phyloP scores from a whole-genome alignment of 2,888 invertebrate genomes.

The Synergus japonicus region DNA sequence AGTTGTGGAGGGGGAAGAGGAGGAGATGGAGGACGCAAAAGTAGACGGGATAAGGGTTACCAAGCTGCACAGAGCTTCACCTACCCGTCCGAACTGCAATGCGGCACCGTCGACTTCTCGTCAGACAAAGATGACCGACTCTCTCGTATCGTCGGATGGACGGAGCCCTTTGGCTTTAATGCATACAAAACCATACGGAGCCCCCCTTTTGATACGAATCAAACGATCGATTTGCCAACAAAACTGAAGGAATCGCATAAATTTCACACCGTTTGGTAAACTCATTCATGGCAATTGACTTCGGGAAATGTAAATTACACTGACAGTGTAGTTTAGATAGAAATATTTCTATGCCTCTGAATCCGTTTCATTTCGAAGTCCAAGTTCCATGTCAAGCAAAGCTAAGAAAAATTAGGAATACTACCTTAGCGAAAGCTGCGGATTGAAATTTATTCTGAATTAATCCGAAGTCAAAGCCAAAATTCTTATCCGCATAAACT shows the following conservation, averaged over 20 bases:
- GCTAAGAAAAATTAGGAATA: too few relatives aligned
- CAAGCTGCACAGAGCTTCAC: constrained; percentile 56
- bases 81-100: constrained; percentile 64
- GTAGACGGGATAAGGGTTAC: constrained; percentile 57
- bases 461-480: too few relatives aligned
- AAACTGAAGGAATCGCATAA: not conserved
- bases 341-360: too few relatives aligned
- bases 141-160: not conserved
- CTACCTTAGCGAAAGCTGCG: too few relatives aligned
- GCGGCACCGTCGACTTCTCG: constrained; percentile 65
- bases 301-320: too few relatives aligned
- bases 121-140: constrained; percentile 55
- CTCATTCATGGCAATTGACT: not conserved
- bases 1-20: not conserved
- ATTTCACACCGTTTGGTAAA: not conserved
- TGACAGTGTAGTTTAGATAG: too few relatives aligned
- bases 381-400: too few relatives aligned
- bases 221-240: not conserved
- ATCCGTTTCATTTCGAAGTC: too few relatives aligned
- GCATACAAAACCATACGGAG: not conserved
- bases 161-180: not conserved
- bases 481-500: too few relatives aligned
- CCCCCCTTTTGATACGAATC: not conserved
- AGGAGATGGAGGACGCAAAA: not conserved
- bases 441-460: too few relatives aligned